These are phyloP conservation scores for Carassius auratus DNA, from an alignment of 2,113 vertebrate genomes.

Conservation along the genomic window DNA sequence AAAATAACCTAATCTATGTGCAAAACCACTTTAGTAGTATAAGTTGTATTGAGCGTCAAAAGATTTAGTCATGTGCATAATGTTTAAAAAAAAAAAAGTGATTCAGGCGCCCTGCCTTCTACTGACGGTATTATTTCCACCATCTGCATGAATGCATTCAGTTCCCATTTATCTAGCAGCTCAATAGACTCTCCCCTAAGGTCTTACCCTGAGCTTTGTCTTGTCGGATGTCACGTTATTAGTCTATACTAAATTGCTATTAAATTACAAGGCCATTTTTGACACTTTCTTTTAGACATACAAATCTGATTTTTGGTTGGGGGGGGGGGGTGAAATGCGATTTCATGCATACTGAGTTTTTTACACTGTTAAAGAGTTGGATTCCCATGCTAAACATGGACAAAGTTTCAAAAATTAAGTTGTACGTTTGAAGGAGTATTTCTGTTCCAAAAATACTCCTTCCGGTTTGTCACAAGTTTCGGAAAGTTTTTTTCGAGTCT, in stretches of 20 bases:
- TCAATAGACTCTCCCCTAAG: conserved; percentile 41
- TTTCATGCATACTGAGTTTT: no score
- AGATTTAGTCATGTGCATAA: conserved; percentile 30
- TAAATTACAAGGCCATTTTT: conserved; percentile 57
- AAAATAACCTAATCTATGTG: conserved; percentile 7
- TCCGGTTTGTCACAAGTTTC: no score
- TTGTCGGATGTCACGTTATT: conserved; percentile 51
- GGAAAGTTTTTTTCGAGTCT: no score
- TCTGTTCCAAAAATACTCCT: no score
- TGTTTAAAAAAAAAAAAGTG: not conserved
- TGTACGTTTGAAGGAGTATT: no score
- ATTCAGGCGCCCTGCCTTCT: conserved; percentile 27
- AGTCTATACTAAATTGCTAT: conserved; percentile 51
- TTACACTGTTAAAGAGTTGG: no score
- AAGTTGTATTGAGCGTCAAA: conserved; percentile 13
- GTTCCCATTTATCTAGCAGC: conserved; percentile 47
- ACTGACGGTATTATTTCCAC: conserved; percentile 8
- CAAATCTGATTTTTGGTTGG: conserved; percentile 30
- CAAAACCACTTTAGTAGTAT: conserved; percentile 9
- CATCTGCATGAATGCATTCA: conserved; percentile 50
- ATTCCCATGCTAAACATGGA: no score
- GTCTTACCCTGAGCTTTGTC: conserved; percentile 40
- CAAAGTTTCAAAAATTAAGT: no score
- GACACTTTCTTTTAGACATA: conserved; percentile 47
- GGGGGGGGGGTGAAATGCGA: no score